Evolutionary conservation across 2,797 vertebrate species (phyloP).

Genomic region (Enteromius thamalakanensis): DNA sequence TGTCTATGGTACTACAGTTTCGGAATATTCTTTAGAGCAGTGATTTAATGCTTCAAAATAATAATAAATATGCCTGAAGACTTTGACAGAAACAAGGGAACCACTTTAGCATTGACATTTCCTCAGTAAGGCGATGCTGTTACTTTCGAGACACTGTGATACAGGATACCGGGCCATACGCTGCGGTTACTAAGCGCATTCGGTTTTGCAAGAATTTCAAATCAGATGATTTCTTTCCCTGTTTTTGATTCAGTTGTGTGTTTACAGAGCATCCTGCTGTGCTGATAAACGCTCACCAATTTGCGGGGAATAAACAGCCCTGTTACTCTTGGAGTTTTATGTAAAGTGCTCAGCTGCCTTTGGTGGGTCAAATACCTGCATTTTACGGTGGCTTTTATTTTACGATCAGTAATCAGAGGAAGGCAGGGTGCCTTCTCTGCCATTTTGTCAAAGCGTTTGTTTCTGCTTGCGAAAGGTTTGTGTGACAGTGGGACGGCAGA

Average conservation of each 20-base stretch:
- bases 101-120: neutral
- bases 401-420: constrained; percentile 88
- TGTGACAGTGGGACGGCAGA: constrained; percentile 68
- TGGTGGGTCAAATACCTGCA: constrained; percentile 71
- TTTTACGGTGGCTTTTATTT: constrained; percentile 87
- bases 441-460: constrained; percentile 80
- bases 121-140: neutral
- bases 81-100: neutral
- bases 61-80: neutral
- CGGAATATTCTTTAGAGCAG: neutral
- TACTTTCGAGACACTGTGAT: constrained; percentile 7
- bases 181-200: constrained; percentile 10
- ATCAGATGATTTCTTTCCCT: constrained; percentile 53
- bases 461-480: constrained; percentile 79
- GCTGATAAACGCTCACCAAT: constrained; percentile 73
- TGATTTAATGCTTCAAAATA: neutral
- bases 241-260: constrained; percentile 51
- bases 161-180: neutral
- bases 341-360: constrained; percentile 65
- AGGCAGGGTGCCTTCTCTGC: constrained; percentile 81
- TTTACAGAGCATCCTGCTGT: constrained; percentile 67
- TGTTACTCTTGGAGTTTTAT: constrained; percentile 62
- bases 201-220: constrained; percentile 45
- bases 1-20: neutral
- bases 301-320: constrained; percentile 75